These are phyloP conservation scores for Geotrupes spiniger DNA, from an alignment of 2,888 invertebrate genomes.

Conservation along the genomic window DNA sequence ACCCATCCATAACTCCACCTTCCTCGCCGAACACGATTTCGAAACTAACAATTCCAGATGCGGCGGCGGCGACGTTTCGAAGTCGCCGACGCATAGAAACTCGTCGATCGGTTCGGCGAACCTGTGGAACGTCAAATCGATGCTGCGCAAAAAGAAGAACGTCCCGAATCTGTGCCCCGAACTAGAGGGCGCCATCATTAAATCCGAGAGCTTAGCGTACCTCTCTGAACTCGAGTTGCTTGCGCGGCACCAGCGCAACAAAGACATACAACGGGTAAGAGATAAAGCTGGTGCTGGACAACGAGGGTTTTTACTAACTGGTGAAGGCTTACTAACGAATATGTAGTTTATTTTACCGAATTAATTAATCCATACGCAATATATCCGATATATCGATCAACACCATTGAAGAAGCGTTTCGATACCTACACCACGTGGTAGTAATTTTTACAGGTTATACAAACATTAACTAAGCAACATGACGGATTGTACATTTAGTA, in stretches of 20 bases:
- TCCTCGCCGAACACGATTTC: slow-evolving; percentile 13
- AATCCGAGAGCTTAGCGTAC: slow-evolving; percentile 54
- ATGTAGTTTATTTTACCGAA: too few species aligned
- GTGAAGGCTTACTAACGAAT: slow-evolving; percentile 26
- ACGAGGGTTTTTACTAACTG: slow-evolving; percentile 12
- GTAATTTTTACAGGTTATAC: too few species aligned
- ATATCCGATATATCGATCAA: too few species aligned
- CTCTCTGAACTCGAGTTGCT: slow-evolving; percentile 53
- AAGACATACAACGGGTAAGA: slow-evolving; percentile 55
- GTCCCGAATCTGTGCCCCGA: slow-evolving; percentile 50
- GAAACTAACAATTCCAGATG: slow-evolving; percentile 15
- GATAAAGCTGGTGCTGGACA: slow-evolving; percentile 29
- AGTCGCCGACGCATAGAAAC: slow-evolving; percentile 14
- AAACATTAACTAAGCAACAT: too few species aligned
- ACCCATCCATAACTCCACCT: slow-evolving; percentile 14
- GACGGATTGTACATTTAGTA: too few species aligned
- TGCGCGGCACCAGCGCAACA: slow-evolving; percentile 53
- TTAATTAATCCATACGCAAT: too few species aligned
- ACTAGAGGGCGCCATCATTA: slow-evolving; percentile 52
- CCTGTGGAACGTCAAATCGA: slow-evolving; percentile 44
- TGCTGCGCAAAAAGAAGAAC: slow-evolving; percentile 42
- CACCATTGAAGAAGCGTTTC: too few species aligned
- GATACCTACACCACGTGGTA: too few species aligned
- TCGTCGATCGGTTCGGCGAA: slow-evolving; percentile 25
- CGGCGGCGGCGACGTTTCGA: slow-evolving; percentile 7